Evolutionary conservation across 1,140 invertebrate species (phyloP), one percentile per base, ranked within the genome.

Genomic region (Trachelipus rathkii): DNA sequence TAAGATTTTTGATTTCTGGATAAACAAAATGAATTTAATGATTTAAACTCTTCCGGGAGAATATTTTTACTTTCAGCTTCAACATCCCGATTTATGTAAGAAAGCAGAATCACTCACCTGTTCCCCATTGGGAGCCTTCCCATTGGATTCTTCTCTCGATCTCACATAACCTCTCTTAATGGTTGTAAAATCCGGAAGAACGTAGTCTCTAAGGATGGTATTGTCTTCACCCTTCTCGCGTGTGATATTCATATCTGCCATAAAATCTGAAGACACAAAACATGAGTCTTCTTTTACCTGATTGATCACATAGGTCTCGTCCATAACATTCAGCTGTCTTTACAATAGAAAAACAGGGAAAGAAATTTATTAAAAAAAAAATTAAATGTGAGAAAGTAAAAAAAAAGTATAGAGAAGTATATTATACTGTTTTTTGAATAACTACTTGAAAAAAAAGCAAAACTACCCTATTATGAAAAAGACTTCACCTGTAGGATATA

Each of bases 271-370:
- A 0, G 95, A 93, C 0, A 99, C 95, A 87, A 92, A 99, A 84
- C 96, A 99, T 0, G 92, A 90, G 85, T 99, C 97, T 87, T 99
- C 98, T 85, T 99, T 99, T 0, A 94, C 92, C 86, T 99, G 96
- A 86, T 99, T 99, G 10, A 99, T 96, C 0, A 99, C 95, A 86
- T 95, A 97, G 0, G 96, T 98, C 86, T 99, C 98, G 84, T 99
- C 97, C 93, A 98, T 96, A 0, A 99, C 96, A 88, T 99, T 94
- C 19, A 99, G 86, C 83, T 99, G 96, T 50, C 96, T 81, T 33
- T 33, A 33, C 33, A 33, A 33, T 33, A 33, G 33, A 33, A 33
- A 33, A 3, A 33, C 6, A 33, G 33, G n/a, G n/a, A n/a, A n/a
- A n/a, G n/a, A n/a, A n/a, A n/a, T n/a, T n/a, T n/a, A 33, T 3